Percentiles rank a stretch among this genome's conserved stretches.
phyloP scores from a whole-genome alignment of 2,797 vertebrate species.

The Falco naumanni region DNA sequence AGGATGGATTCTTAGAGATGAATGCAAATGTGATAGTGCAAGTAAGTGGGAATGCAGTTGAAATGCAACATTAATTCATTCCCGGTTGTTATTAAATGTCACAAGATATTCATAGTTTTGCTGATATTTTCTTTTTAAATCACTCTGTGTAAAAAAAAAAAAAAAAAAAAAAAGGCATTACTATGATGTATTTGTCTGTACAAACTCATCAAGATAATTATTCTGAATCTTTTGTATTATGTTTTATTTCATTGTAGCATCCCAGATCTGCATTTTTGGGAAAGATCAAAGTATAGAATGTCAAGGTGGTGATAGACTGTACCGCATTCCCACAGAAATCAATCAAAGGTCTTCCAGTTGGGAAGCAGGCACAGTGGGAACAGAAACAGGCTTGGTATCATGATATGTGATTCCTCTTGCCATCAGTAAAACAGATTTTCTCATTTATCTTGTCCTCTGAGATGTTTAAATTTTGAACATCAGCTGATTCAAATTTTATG shows the following conservation, averaged over 20 bases:
- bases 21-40: not conserved
- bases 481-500: slow-evolving; percentile 66
- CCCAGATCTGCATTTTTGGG: not conserved
- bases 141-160: not conserved
- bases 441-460: slow-evolving; percentile 58
- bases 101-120: slow-evolving; percentile 30
- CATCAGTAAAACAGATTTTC: slow-evolving; percentile 51
- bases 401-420: not conserved
- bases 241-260: not conserved
- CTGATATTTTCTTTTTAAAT: slow-evolving; percentile 27
- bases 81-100: slow-evolving; percentile 26
- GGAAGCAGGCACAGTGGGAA: slow-evolving; percentile 29
- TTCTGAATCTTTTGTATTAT: not conserved
- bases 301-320: not conserved
- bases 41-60: slow-evolving; percentile 1
- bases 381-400: not conserved
- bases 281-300: slow-evolving; percentile 33
- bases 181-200: not conserved
- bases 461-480: slow-evolving; percentile 39
- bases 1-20: not conserved
- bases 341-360: slow-evolving; percentile 37
- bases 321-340: slow-evolving; percentile 50
- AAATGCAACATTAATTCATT: slow-evolving; percentile 35
- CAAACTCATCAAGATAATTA: not conserved
- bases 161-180: not conserved